A percentile compares a stretch with the other conserved stretches of the same genome.
phyloP scores from a whole-genome alignment of 2,113 vertebrate genomes.

The Podarcis cretensis region DNA sequence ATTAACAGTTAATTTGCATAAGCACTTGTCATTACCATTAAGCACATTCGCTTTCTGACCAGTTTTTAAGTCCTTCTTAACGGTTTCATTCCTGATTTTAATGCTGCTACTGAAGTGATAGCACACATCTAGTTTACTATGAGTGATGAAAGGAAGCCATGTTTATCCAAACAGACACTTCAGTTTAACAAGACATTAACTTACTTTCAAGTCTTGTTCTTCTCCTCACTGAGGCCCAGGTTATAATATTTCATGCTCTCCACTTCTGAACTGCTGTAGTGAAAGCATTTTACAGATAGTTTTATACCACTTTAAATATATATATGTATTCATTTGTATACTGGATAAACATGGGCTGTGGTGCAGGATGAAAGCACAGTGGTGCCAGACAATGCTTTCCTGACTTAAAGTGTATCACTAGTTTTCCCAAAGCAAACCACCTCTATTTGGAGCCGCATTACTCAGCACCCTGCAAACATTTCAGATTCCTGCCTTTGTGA shows the following conservation, averaged over 20 bases:
- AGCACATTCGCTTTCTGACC: slow-evolving; percentile 68
- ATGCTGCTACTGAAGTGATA: slow-evolving; percentile 8
- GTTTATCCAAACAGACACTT: not conserved
- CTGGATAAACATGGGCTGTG: not conserved
- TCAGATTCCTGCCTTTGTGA: not conserved
- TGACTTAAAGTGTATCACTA: not conserved
- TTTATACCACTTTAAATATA: not conserved
- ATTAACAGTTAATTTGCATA: slow-evolving; percentile 69
- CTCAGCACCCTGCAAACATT: not conserved
- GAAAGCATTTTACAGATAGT: not conserved
- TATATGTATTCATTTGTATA: too few relatives aligned
- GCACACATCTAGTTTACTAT: slow-evolving; percentile 3
- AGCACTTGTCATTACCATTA: slow-evolving; percentile 71
- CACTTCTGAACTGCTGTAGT: not conserved
- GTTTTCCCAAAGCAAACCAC: not conserved
- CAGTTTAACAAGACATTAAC: not conserved
- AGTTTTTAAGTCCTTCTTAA: slow-evolving; percentile 63
- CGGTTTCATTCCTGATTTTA: slow-evolving; percentile 55
- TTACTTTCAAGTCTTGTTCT: not conserved
- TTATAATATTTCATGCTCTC: not conserved
- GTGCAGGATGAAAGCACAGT: not conserved
- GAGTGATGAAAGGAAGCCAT: not conserved
- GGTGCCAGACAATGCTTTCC: too few relatives aligned
- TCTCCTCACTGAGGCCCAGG: not conserved
- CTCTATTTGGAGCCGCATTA: not conserved